A percentile compares a stretch with the other conserved stretches of the same genome.
Evolutionary conservation across 2,797 vertebrate species (phyloP).

Genomic region (Holocentrus rufus): DNA sequence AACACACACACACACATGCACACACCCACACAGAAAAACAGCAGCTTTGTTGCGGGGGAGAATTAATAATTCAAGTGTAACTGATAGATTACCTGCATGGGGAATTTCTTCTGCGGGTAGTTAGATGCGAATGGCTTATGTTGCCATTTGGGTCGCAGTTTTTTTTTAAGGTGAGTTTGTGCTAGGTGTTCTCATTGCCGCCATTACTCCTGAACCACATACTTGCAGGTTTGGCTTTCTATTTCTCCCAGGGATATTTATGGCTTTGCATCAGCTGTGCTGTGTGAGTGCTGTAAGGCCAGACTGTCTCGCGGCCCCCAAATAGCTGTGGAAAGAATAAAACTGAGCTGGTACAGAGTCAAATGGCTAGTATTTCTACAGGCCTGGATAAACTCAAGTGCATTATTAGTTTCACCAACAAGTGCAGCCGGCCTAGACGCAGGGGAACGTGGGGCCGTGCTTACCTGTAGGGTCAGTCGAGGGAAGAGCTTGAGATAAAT

Average conservation of each 20-base stretch:
- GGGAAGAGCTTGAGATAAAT: slow-evolving; percentile 47
- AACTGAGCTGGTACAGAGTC: slow-evolving; percentile 70
- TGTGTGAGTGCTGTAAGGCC: slow-evolving; percentile 77
- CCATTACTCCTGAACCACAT: slow-evolving; percentile 48
- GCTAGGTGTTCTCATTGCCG: slow-evolving; percentile 62
- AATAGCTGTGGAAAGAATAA: slow-evolving; percentile 80
- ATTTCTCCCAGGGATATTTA: slow-evolving; percentile 82
- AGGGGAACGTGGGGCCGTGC: slow-evolving; percentile 1
- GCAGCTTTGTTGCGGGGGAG: slow-evolving; percentile 50
- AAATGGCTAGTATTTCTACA: slow-evolving; percentile 49
- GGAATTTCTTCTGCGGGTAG: slow-evolving; percentile 46
- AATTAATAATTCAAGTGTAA: slow-evolving; percentile 72
- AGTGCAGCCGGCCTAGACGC: slow-evolving; percentile 5
- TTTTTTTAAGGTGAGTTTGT: slow-evolving; percentile 68
- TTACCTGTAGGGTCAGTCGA: slow-evolving; percentile 42
- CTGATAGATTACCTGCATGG: slow-evolving; percentile 54
- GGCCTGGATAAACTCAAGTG: slow-evolving; percentile 45
- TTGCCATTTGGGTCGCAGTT: slow-evolving; percentile 49
- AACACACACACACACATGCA: slow-evolving; percentile 23
- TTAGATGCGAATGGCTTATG: slow-evolving; percentile 49
- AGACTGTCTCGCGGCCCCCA: slow-evolving; percentile 71
- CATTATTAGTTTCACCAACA: slow-evolving; percentile 51
- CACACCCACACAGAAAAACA: slow-evolving; percentile 4
- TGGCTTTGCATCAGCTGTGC: slow-evolving; percentile 81
- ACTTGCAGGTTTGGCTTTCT: slow-evolving; percentile 75